Conservation (phyloP, 2,113 vertebrate species). For the Chaetops frenatus region DNA sequence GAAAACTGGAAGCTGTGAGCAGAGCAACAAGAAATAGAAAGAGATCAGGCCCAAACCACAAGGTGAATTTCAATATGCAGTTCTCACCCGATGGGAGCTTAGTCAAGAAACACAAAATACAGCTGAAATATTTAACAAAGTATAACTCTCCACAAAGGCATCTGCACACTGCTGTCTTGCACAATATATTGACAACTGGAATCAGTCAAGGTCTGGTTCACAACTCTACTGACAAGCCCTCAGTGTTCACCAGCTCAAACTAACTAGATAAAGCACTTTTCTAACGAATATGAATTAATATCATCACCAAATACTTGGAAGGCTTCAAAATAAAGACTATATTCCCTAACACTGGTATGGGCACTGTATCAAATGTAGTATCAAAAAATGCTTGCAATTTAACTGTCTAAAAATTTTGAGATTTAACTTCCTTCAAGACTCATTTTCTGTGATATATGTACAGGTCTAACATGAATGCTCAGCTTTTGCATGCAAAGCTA, state of each 20-base stretch:
- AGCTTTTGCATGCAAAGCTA: neutral
- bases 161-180: neutral
- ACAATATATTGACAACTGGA: neutral
- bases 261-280: neutral
- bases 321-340: neutral
- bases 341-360: neutral
- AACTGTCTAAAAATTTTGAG: neutral
- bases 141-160: neutral
- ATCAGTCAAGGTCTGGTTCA: neutral
- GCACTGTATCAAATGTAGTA: neutral
- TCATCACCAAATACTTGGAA: neutral
- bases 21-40: neutral
- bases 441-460: neutral
- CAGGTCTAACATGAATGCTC: neutral
- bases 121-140: neutral
- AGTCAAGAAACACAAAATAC: neutral
- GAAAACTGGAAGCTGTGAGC: neutral
- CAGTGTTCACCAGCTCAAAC: neutral
- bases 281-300: neutral
- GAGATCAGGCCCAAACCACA: neutral
- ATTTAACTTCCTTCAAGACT: neutral
- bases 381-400: neutral
- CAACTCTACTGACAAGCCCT: neutral
- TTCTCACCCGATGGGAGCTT: neutral
- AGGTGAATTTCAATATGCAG: neutral